These are phyloP conservation scores for Yponomeuta malinellus DNA, from an alignment of 2,888 invertebrate genomes.

Conservation along the genomic window DNA sequence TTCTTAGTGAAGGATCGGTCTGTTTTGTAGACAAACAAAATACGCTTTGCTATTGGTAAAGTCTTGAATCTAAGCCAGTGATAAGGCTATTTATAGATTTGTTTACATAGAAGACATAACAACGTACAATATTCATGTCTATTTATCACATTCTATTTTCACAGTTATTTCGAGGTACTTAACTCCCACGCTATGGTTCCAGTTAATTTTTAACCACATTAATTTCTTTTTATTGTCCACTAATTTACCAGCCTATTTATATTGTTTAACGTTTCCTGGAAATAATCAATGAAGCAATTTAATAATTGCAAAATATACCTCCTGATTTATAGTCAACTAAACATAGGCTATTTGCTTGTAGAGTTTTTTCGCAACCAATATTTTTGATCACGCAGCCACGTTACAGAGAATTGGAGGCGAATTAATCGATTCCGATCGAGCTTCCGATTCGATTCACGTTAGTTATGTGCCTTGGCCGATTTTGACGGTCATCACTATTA, in stretches of 20 bases:
- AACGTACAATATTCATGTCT: background rate
- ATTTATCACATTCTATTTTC: background rate
- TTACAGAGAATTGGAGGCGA: background rate
- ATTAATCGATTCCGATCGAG: slow-evolving; percentile 1
- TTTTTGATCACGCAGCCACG: background rate
- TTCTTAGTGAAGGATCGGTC: too few species aligned
- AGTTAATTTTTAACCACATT: too few species aligned
- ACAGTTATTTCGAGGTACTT: background rate
- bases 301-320: too few species aligned
- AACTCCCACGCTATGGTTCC: too few species aligned
- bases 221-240: too few species aligned
- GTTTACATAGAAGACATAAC: background rate
- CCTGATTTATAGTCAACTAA: too few species aligned
- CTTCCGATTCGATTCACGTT: slow-evolving; percentile 18
- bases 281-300: background rate
- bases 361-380: background rate
- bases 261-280: background rate
- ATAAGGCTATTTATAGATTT: background rate
- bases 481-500: slow-evolving; percentile 25
- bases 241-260: too few species aligned
- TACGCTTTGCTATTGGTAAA: too few species aligned
- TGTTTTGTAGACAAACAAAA: too few species aligned
- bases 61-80: background rate
- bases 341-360: too few species aligned
- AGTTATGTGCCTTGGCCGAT: slow-evolving; percentile 31